phyloP scores from a whole-genome alignment of 2,797 vertebrate species.

The Staurois parvus region DNA sequence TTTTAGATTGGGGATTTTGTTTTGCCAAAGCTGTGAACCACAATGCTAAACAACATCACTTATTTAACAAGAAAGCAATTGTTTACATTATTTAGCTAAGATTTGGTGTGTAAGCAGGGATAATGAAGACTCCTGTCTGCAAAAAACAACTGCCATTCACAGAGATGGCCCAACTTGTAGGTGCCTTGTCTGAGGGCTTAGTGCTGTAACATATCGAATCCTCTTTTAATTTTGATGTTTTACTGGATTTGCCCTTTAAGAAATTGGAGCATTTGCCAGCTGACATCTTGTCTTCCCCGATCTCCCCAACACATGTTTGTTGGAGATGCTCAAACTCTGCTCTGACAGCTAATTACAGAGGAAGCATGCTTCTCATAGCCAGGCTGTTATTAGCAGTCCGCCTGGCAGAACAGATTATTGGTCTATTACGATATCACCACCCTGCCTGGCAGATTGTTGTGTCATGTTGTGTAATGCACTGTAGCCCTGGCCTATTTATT shows the following conservation, averaged over 20 bases:
- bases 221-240: too few species aligned
- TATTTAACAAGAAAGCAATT: too few species aligned
- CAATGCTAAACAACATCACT: too few species aligned
- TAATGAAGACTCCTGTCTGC: too few species aligned
- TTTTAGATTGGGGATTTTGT: too few species aligned
- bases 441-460: constrained; percentile 30
- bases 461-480: constrained; percentile 26
- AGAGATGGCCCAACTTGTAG: too few species aligned
- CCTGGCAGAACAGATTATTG: constrained; percentile 32
- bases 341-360: constrained; percentile 37
- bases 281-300: not conserved
- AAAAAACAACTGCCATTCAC: too few species aligned
- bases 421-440: constrained; percentile 9
- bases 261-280: not conserved
- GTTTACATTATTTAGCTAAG: too few species aligned
- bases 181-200: too few species aligned
- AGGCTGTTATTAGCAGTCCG: constrained; percentile 25
- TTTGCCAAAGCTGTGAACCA: too few species aligned
- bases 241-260: not conserved
- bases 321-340: not conserved
- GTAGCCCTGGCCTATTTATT: constrained; percentile 13
- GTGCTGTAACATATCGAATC: too few species aligned
- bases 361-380: not conserved
- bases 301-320: not conserved
- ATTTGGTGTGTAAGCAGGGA: too few species aligned